These are phyloP conservation scores for Hippocampus abdominalis DNA, from an alignment of 2,113 vertebrate species.

Conservation along the genomic window DNA sequence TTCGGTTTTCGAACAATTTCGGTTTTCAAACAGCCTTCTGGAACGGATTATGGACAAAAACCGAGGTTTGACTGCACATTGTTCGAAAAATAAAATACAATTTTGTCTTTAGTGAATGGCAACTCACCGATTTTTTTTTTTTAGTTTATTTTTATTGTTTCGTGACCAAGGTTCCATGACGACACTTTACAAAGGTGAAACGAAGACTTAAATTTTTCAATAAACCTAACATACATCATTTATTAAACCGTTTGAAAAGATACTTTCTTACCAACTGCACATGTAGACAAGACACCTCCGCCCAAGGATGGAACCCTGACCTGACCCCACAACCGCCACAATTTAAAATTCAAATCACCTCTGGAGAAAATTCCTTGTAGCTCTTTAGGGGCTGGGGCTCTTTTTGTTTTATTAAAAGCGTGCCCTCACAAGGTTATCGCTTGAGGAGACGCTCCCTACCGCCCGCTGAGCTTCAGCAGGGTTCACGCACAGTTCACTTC, in stretches of 20 bases:
- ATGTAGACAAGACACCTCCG: neutral
- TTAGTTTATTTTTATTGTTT: too few species aligned
- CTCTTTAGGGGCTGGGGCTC: neutral
- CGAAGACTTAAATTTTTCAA: neutral
- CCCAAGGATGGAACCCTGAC: neutral
- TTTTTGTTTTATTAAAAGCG: conserved; percentile 43
- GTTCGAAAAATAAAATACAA: too few species aligned
- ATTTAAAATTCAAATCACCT: neutral
- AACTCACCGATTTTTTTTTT: too few species aligned
- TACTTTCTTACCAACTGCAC: neutral
- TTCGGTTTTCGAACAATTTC: too few species aligned
- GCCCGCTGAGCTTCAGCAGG: conserved; percentile 38
- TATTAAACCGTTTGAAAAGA: neutral
- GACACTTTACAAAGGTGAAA: too few species aligned
- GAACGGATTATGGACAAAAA: too few species aligned
- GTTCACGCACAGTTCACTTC: conserved; percentile 56
- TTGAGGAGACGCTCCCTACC: conserved; percentile 34
- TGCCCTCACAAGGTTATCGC: conserved; percentile 22
- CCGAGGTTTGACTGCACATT: too few species aligned
- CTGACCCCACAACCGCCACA: neutral
- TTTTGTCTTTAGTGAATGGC: too few species aligned
- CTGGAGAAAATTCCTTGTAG: neutral
- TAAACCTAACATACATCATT: neutral
- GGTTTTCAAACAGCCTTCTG: too few species aligned
- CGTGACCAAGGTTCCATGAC: too few species aligned